A percentile compares a stretch with the other conserved stretches of the same genome.
These are phyloP conservation scores for Labrus mixtus DNA, from an alignment of 2,113 vertebrate genomes.

Conservation along the genomic window DNA sequence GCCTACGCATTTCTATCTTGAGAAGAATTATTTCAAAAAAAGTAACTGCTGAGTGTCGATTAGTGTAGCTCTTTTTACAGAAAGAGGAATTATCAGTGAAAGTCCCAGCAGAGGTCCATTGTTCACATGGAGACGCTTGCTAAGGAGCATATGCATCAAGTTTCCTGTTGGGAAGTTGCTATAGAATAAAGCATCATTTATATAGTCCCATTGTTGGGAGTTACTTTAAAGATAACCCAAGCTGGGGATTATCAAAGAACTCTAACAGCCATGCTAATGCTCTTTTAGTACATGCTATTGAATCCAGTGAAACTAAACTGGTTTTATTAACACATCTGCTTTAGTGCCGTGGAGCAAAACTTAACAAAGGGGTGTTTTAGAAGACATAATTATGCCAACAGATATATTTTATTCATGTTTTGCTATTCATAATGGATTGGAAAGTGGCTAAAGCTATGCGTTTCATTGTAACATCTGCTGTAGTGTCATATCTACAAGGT, in stretches of 20 bases:
- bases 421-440: not conserved
- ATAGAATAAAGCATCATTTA: conserved; percentile 31
- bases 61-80: conserved; percentile 11
- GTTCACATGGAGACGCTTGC: conserved; percentile 21
- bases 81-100: conserved; percentile 16
- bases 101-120: conserved; percentile 14
- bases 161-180: conserved; percentile 13
- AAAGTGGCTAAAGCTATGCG: not conserved
- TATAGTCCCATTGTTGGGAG: conserved; percentile 30
- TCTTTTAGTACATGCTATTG: not conserved
- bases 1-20: conserved; percentile 12
- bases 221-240: conserved; percentile 27
- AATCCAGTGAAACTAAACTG: not conserved
- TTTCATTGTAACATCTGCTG: not conserved
- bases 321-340: conserved; percentile 6
- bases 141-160: conserved; percentile 22
- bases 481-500: not conserved
- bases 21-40: conserved; percentile 36
- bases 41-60: conserved; percentile 14
- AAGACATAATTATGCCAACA: not conserved
- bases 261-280: conserved; percentile 2
- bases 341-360: not conserved
- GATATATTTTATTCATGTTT: not conserved
- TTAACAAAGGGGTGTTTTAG: not conserved
- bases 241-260: conserved; percentile 39